Evolutionary conservation across 2,888 invertebrate species (phyloP).

Genomic region (Cephonodes hylas): DNA sequence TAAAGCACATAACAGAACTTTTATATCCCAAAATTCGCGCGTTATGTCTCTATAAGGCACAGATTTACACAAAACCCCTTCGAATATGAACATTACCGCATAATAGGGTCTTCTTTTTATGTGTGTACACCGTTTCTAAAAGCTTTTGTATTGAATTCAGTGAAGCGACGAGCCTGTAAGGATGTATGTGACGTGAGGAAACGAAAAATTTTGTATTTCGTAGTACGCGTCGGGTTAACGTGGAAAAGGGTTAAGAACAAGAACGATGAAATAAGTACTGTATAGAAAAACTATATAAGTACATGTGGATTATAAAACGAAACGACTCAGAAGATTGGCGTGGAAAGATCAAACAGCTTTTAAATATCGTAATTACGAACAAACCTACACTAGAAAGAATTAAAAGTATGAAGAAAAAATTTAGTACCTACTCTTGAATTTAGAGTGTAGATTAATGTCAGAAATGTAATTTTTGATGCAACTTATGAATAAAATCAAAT

Average conservation of each 20-base stretch:
- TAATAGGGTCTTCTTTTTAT: slow-evolving; percentile 12
- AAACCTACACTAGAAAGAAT: too few relatives aligned
- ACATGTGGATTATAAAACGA: too few relatives aligned
- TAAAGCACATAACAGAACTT: background rate
- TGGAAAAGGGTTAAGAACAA: slow-evolving; percentile 2
- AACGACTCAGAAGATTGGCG: too few relatives aligned
- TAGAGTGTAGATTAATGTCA: too few relatives aligned
- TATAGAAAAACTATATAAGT: too few relatives aligned
- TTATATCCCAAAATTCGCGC: too few relatives aligned
- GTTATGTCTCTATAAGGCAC: background rate
- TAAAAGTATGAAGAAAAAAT: too few relatives aligned
- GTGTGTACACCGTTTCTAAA: slow-evolving; percentile 25
- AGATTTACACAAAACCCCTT: background rate
- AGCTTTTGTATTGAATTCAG: slow-evolving; percentile 38
- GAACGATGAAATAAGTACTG: background rate
- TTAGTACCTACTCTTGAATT: too few relatives aligned
- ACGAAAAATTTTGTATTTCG: slow-evolving; percentile 27
- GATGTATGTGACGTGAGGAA: slow-evolving; percentile 39
- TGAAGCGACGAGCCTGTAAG: slow-evolving; percentile 29
- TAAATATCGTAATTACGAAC: too few relatives aligned
- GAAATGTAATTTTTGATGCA: too few relatives aligned
- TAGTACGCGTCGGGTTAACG: background rate
- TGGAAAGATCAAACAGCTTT: too few relatives aligned
- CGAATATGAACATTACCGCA: slow-evolving; percentile 2
- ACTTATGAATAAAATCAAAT: too few relatives aligned